Evolutionary conservation across 2,888 invertebrate species (phyloP).

Genomic region (Plagodis pulveraria): DNA sequence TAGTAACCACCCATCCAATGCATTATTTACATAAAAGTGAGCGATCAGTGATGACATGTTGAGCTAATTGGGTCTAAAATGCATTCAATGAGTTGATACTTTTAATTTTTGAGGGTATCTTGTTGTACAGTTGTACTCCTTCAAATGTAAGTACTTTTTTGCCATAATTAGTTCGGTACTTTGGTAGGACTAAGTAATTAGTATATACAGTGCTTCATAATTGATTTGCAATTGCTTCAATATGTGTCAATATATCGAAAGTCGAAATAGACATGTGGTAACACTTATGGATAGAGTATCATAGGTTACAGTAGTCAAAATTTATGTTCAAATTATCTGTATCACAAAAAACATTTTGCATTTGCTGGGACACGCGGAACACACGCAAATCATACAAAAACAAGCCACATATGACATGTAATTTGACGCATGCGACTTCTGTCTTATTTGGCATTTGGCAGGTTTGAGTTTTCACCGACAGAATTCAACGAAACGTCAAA

Average conservation of each 20-base stretch:
- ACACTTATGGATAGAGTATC: conserved; percentile 31
- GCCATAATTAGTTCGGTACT: no score
- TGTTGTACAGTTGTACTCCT: no score
- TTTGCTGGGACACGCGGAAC: conserved; percentile 50
- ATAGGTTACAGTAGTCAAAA: conserved; percentile 54
- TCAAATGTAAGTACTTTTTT: no score
- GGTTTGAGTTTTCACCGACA: conserved; percentile 52
- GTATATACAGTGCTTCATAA: conserved; percentile 17
- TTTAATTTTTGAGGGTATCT: no score
- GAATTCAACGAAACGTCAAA: conserved; percentile 69
- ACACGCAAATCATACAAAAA: conserved; percentile 57
- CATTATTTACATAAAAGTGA: no score
- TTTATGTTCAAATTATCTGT: conserved; percentile 44
- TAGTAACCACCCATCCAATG: no score
- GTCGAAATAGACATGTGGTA: conserved; percentile 23
- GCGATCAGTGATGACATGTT: no score
- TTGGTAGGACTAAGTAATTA: no score
- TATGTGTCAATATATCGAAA: neutral
- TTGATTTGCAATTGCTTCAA: conserved; percentile 29
- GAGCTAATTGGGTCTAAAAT: no score
- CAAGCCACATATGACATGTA: conserved; percentile 67
- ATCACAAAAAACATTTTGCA: conserved; percentile 30
- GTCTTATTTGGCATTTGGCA: conserved; percentile 57
- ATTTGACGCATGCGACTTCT: conserved; percentile 64
- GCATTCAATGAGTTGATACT: no score